Evolutionary conservation across 1,140 invertebrate species (phyloP), one percentile per base, ranked within the genome.

Genomic region (Eueides isabella): DNA sequence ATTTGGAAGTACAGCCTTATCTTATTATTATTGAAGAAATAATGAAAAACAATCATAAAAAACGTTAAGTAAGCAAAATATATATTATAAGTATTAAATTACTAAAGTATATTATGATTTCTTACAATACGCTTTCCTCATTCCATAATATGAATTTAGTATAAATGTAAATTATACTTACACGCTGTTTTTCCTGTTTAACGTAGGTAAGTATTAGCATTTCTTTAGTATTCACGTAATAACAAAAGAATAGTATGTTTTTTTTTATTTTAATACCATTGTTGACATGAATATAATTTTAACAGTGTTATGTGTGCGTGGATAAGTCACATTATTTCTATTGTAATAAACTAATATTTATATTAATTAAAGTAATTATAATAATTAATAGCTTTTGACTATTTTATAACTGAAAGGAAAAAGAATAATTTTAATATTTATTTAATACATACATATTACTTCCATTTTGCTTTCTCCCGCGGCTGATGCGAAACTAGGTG

Each of bases 401-500:
- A 16, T 16, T 14, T 5, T 38, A 16, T 16, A 16, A 38, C 14
- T 38, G 14, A 38, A 38, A 38, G 35, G 4, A 38, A 38, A 16
- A 5, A 4, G 1, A 38, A n/a, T n/a, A n/a, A n/a, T n/a, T n/a
- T n/a, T n/a, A n/a, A n/a, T n/a, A n/a, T n/a, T n/a, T n/a, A n/a
- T n/a, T n/a, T 55, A 55, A 30, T 30, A 94, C 95, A 95, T 87
- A 96, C 95, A 95, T 78, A 96, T 94, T 80, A 96, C 95, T 87
- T 96, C 95, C 94, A 96, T 95, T 73, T 92, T 93, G 11, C 94
- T 95, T 79, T 96, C 95, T 55, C 94, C 94, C 12, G 94, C 94
- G 2, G 94, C 94, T 19, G 94, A 95, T 4, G 94, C 93, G 82
- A 96, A 97, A 64, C 94, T 95, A 1, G 96, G 96, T 5, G 94